phyloP scores from a whole-genome alignment of 2,888 invertebrate species.

The Sinotaia quadrata region DNA sequence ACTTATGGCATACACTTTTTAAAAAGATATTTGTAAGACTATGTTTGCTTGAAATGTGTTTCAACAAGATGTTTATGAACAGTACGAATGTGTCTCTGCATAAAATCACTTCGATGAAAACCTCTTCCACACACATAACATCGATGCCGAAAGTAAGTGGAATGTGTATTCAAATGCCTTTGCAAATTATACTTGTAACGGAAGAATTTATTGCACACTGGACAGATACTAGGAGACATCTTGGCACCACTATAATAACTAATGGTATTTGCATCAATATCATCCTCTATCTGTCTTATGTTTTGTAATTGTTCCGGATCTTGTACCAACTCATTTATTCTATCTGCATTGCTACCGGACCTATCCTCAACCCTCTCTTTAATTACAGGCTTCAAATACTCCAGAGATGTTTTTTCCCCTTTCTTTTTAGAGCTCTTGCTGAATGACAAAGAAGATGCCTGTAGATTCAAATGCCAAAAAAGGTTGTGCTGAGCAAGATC shows the following conservation, averaged over 20 bases:
- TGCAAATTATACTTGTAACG: constrained; percentile 31
- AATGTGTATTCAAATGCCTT: constrained; percentile 32
- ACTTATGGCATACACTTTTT: background rate
- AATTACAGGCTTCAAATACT: background rate
- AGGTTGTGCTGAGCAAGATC: constrained; percentile 17
- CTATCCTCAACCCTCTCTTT: background rate
- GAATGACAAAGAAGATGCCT: background rate
- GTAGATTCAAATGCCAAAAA: constrained; percentile 9
- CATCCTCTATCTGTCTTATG: background rate
- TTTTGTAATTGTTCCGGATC: background rate
- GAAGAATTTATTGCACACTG: constrained; percentile 29
- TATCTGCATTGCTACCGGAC: background rate
- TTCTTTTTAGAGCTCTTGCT: background rate
- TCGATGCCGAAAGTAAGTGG: constrained; percentile 7
- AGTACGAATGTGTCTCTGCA: constrained; percentile 24
- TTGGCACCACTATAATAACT: background rate
- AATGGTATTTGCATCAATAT: background rate
- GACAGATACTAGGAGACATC: constrained; percentile 7
- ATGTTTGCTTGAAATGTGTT: no score
- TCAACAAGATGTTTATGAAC: constrained; percentile 20
- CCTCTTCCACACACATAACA: constrained; percentile 23
- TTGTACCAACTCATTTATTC: background rate
- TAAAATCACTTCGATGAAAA: constrained; percentile 26
- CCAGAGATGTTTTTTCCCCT: no score
- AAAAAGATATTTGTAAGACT: background rate